These are phyloP conservation scores for Caradrina kadenii DNA, from an alignment of 2,888 invertebrate genomes.

Conservation along the genomic window DNA sequence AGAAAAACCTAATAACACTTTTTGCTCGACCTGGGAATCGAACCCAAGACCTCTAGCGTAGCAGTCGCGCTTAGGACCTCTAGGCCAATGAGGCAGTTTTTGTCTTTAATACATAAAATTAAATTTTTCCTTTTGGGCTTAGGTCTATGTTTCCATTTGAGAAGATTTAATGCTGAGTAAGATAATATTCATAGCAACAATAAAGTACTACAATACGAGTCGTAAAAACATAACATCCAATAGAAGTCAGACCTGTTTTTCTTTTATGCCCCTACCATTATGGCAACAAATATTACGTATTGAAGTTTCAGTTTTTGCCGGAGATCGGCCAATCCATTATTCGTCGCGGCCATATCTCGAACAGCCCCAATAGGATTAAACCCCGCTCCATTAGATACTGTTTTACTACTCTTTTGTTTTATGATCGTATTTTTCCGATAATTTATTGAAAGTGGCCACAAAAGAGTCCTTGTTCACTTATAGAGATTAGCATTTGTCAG, in stretches of 20 bases:
- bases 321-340: constrained; percentile 83
- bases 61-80: no score
- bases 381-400: constrained; percentile 81
- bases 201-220: constrained; percentile 38
- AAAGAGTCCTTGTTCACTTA: constrained; percentile 70
- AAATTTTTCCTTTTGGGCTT: no score
- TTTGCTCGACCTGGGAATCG: no score
- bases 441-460: constrained; percentile 82
- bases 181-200: constrained; percentile 17
- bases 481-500: constrained; percentile 64
- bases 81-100: no score
- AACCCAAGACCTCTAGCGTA: no score
- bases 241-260: constrained; percentile 53
- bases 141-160: background rate
- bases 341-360: constrained; percentile 79
- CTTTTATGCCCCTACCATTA: constrained; percentile 57
- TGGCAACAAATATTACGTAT: constrained; percentile 67
- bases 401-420: constrained; percentile 87
- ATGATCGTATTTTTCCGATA: constrained; percentile 82
- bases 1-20: no score
- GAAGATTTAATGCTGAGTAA: constrained; percentile 3
- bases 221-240: constrained; percentile 50
- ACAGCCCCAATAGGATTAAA: constrained; percentile 82
- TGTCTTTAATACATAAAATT: no score
- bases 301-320: constrained; percentile 74